Conservation (phyloP, 2,113 vertebrate genomes). For the Phylloscopus trochilus region DNA sequence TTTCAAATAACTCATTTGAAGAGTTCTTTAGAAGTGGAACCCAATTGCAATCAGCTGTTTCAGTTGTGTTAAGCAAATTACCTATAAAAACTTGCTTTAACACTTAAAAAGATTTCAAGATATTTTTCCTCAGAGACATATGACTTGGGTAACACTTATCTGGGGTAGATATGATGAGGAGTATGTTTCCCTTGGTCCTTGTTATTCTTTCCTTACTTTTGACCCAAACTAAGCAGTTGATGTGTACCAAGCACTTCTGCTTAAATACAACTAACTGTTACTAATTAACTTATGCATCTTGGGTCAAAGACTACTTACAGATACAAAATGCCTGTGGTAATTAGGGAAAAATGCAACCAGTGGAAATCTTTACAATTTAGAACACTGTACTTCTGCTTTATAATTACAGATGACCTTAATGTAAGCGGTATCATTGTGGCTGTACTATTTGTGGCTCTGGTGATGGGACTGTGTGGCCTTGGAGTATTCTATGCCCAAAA, state of each 20-base stretch:
- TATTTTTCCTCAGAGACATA: not conserved
- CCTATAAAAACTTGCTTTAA: not conserved
- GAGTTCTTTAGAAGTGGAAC: not conserved
- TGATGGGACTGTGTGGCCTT: conserved; percentile 83
- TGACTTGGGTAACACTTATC: not conserved
- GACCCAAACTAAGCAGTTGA: not conserved
- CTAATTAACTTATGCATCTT: not conserved
- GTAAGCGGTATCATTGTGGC: conserved; percentile 78
- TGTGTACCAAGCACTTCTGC: not conserved
- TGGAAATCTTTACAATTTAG: not conserved
- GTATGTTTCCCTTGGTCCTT: not conserved
- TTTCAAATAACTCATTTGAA: not conserved
- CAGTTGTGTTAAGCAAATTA: not conserved
- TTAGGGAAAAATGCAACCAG: not conserved
- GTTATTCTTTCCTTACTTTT: not conserved
- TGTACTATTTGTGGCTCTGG: conserved; percentile 73
- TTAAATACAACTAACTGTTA: not conserved
- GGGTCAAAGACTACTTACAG: not conserved
- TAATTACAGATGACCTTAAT: conserved; percentile 85
- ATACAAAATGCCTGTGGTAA: not conserved
- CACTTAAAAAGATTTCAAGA: not conserved
- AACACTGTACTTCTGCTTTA: not conserved
- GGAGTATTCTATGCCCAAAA: conserved; percentile 85
- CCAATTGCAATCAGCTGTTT: not conserved
- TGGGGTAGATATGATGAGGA: not conserved